These are phyloP conservation scores for Toxotes lorentzi DNA, from an alignment of 2,797 vertebrate species.

Conservation along the genomic window DNA sequence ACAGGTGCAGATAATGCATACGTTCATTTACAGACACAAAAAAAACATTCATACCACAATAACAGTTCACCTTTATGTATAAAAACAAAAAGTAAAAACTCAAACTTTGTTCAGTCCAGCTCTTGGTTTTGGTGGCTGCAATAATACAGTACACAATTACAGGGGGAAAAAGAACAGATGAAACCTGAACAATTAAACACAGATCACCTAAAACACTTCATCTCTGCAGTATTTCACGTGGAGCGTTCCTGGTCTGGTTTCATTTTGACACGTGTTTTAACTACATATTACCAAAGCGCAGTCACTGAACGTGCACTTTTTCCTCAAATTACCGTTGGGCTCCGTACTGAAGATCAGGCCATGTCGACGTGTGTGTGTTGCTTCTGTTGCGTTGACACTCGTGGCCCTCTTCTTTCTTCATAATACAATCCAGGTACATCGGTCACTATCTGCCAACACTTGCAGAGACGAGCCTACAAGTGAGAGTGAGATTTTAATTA, in stretches of 20 bases:
- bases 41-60: slow-evolving; percentile 21
- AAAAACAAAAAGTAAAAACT: slow-evolving; percentile 55
- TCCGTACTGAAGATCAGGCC: slow-evolving; percentile 11
- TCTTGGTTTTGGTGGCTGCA: slow-evolving; percentile 58
- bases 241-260: slow-evolving; percentile 34
- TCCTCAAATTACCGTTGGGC: slow-evolving; percentile 15
- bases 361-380: not conserved
- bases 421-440: slow-evolving; percentile 94
- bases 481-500: not conserved
- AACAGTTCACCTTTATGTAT: slow-evolving; percentile 43
- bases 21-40: slow-evolving; percentile 38
- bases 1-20: slow-evolving; percentile 48
- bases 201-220: slow-evolving; percentile 17
- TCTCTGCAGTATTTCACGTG: slow-evolving; percentile 27
- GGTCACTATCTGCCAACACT: slow-evolving; percentile 91
- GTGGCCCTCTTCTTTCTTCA: slow-evolving; percentile 76
- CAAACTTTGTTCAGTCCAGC: slow-evolving; percentile 68
- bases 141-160: slow-evolving; percentile 60
- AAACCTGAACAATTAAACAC: slow-evolving; percentile 40
- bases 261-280: slow-evolving; percentile 39
- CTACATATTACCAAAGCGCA: slow-evolving; percentile 25
- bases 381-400: slow-evolving; percentile 27
- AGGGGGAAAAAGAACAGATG: slow-evolving; percentile 33
- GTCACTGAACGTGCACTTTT: slow-evolving; percentile 14
- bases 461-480: slow-evolving; percentile 91